Evolutionary conservation across 2,888 invertebrate genomes (phyloP).

Genomic region (Ctena decussata): DNA sequence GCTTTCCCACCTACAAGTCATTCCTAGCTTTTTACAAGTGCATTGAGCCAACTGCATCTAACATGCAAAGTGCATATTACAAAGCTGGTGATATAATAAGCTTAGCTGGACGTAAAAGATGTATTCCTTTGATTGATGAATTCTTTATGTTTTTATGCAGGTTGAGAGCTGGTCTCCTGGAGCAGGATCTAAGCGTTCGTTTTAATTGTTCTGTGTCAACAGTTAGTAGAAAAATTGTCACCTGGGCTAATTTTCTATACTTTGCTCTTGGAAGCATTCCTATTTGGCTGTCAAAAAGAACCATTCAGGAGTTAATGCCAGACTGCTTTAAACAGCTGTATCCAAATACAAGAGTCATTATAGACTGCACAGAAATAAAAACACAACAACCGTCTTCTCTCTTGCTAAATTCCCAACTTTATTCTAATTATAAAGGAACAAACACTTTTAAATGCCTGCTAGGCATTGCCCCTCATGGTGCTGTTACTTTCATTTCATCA

Average conservation of each 20-base stretch:
- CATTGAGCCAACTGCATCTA: slow-evolving; percentile 28
- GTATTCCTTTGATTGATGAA: slow-evolving; percentile 46
- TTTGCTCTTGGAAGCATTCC: slow-evolving; percentile 27
- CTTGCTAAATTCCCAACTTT: not conserved
- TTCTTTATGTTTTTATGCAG: slow-evolving; percentile 49
- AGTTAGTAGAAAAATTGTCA: slow-evolving; percentile 37
- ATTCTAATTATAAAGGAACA: slow-evolving; percentile 18
- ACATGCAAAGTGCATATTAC: slow-evolving; percentile 42
- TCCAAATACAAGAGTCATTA: slow-evolving; percentile 34
- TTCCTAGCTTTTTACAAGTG: slow-evolving; percentile 16
- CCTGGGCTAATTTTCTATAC: slow-evolving; percentile 50
- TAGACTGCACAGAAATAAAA: no score
- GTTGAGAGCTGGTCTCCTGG: slow-evolving; percentile 25
- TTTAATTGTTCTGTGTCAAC: slow-evolving; percentile 50
- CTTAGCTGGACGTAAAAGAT: slow-evolving; percentile 16
- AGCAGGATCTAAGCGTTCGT: slow-evolving; percentile 36
- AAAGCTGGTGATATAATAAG: slow-evolving; percentile 8
- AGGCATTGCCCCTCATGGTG: slow-evolving; percentile 40
- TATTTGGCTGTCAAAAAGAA: slow-evolving; percentile 29
- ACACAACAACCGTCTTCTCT: no score
- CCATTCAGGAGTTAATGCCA: slow-evolving; percentile 39
- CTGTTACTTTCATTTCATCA: slow-evolving; percentile 23
- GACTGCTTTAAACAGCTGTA: slow-evolving; percentile 23
- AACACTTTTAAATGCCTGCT: slow-evolving; percentile 37
- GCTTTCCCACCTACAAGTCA: slow-evolving; percentile 18